Conservation (phyloP, 1,140 invertebrate genomes). For the Paraescarpia echinospica region DNA sequence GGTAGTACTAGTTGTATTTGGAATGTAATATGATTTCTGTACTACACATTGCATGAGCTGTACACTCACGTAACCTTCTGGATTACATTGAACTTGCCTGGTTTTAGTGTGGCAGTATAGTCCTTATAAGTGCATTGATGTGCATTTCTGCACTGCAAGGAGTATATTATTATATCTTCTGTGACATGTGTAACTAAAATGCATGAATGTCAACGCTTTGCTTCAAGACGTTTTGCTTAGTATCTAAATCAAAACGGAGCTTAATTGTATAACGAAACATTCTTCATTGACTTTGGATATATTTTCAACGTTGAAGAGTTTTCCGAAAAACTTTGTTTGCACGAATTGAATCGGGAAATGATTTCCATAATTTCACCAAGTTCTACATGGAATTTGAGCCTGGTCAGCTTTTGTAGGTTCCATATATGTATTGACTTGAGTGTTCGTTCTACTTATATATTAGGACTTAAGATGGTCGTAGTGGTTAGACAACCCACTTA, state of each 20-base stretch:
- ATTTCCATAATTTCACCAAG: background rate
- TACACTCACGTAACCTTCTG: too few species aligned
- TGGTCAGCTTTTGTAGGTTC: background rate
- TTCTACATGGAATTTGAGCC: too few species aligned
- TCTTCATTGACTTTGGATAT: background rate
- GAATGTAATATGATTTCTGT: background rate
- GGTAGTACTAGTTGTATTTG: background rate
- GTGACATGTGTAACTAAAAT: background rate
- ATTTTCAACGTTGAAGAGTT: background rate
- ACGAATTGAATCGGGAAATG: background rate
- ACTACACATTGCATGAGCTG: background rate
- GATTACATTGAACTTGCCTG: background rate
- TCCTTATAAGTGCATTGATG: background rate
- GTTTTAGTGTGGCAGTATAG: background rate
- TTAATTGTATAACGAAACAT: background rate
- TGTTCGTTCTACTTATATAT: background rate
- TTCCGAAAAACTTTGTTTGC: background rate
- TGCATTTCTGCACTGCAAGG: background rate
- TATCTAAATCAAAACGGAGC: background rate
- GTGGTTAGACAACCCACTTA: background rate
- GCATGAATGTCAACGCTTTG: background rate
- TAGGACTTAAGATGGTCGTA: background rate
- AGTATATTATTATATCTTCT: background rate
- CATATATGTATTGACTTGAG: background rate
- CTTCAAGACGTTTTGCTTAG: background rate